These are phyloP conservation scores for Synaphobranchus kaupii DNA, from an alignment of 2,797 vertebrate genomes.

Conservation along the genomic window DNA sequence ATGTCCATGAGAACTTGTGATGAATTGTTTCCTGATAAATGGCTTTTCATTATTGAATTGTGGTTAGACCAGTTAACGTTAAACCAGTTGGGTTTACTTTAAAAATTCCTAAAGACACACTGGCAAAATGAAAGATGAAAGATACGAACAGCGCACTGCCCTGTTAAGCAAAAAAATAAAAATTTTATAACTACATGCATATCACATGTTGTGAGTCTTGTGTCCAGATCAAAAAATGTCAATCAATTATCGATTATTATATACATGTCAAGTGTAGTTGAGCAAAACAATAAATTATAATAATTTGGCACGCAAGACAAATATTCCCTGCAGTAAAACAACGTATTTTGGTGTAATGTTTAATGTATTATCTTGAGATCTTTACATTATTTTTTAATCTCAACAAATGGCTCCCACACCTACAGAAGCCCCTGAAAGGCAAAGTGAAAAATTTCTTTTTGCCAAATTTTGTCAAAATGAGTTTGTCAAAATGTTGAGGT, in stretches of 20 bases:
- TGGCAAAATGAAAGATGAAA: neutral
- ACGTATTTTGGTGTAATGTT: slow-evolving; percentile 40
- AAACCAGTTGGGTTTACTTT: too few relatives aligned
- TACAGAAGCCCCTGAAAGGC: too few relatives aligned
- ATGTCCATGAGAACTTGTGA: neutral
- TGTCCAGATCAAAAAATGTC: neutral
- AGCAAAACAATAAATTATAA: slow-evolving; percentile 9
- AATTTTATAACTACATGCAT: neutral
- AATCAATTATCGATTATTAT: neutral
- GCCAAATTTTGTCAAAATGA: too few relatives aligned
- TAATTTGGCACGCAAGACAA: slow-evolving; percentile 30
- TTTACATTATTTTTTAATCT: slow-evolving; percentile 38
- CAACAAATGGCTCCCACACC: slow-evolving; percentile 33
- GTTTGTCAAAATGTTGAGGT: too few relatives aligned
- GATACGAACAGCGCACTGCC: too few relatives aligned
- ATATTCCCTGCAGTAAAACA: slow-evolving; percentile 38
- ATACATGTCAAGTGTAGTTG: slow-evolving; percentile 14
- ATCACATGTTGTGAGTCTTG: neutral
- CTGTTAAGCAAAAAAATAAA: neutral
- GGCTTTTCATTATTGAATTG: neutral
- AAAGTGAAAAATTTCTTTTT: too few relatives aligned
- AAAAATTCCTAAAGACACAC: neutral
- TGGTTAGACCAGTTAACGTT: neutral
- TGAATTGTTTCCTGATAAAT: neutral
- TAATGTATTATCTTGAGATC: slow-evolving; percentile 41